Percentiles rank a stretch among this genome's conserved stretches.
Evolutionary conservation across 2,888 invertebrate genomes (phyloP).

Genomic region (Eurois occulta): DNA sequence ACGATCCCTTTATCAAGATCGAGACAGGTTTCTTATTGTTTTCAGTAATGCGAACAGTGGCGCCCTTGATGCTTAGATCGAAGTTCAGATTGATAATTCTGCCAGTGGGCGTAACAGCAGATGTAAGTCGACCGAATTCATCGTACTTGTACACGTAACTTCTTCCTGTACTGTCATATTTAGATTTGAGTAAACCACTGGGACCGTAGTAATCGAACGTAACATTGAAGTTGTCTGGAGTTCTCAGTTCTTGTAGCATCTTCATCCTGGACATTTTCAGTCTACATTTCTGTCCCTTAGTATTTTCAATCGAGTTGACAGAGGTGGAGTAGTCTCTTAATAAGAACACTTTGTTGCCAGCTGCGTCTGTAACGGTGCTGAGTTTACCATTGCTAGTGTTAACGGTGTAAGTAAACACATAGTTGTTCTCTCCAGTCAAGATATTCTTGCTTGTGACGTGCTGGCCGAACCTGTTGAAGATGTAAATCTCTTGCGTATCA

Average conservation of each 20-base stretch:
- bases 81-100: slow-evolving; percentile 96
- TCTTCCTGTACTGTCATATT: slow-evolving; percentile 96
- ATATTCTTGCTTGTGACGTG: slow-evolving; percentile 98
- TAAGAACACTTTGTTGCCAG: slow-evolving; percentile 96
- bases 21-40: slow-evolving; percentile 95
- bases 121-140: slow-evolving; percentile 97
- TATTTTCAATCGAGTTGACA: slow-evolving; percentile 98
- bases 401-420: slow-evolving; percentile 98
- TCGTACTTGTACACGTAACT: slow-evolving; percentile 98
- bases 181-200: slow-evolving; percentile 96
- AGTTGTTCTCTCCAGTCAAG: slow-evolving; percentile 97
- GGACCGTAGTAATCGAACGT: slow-evolving; percentile 98
- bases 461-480: slow-evolving; percentile 98
- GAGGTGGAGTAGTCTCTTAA: slow-evolving; percentile 95
- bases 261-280: slow-evolving; percentile 98
- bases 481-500: slow-evolving; percentile 98
- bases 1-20: slow-evolving; percentile 96
- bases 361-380: slow-evolving; percentile 97
- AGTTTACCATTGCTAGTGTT: slow-evolving; percentile 99
- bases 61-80: slow-evolving; percentile 97
- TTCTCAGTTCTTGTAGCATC: slow-evolving; percentile 96
- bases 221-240: slow-evolving; percentile 98
- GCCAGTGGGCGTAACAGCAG: slow-evolving; percentile 98
- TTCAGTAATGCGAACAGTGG: slow-evolving; percentile 95
- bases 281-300: slow-evolving; percentile 97